Base-by-base conservation (phyloP, 2,888 invertebrate genomes). In the Bruchidius siliquastri region DNA sequence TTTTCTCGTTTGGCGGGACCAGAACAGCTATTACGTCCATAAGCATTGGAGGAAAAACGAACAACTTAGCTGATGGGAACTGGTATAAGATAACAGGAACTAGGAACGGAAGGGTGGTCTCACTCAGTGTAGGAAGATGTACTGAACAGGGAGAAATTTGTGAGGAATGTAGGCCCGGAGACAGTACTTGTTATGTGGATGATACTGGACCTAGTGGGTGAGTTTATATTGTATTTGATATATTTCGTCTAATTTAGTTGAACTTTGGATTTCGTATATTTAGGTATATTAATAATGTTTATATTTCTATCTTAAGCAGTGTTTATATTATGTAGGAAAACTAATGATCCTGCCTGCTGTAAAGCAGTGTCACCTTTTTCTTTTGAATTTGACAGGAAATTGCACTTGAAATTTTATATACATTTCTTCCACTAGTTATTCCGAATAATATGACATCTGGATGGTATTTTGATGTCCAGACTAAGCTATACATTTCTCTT, bases 11-110 rank as follows among this genome's bases (percentile, higher is more conserved):
- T 84, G 96, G 96, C 20, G 95, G 96, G 1, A 92, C 95, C 0
- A 89, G 96, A 81, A 96, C 96, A 26, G 96, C 96, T 0, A 95
- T 96, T 67, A 94, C 95, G 0, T 91, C 94, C 0, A 91, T 96
- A 1, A 89, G 92, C 3, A 92, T 95, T 20, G 89, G 90, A 20
- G 89, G 90, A 71, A 88, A 89, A 74, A 89, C 88, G 20, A 89
- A 89, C 80, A 91, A 91, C 77, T 88, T 98, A 20, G 91, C 95
- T 0, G 94, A 97, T 85, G 97, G 97, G 0, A 91, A 90, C 77
- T 98, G 98, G 98, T 92, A 96, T 83, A 96, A 96, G 83, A 91
- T 98, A 21, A 96, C 94, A 0, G 96, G 96, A 0, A 96, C 96
- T 0, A 90, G 96, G 82, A 96, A 97, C 84, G 96, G 96, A 26